Percentiles rank a stretch among this genome's conserved stretches.
Conservation (phyloP, 2,797 vertebrate genomes). For the Pelochelys cantorii region DNA sequence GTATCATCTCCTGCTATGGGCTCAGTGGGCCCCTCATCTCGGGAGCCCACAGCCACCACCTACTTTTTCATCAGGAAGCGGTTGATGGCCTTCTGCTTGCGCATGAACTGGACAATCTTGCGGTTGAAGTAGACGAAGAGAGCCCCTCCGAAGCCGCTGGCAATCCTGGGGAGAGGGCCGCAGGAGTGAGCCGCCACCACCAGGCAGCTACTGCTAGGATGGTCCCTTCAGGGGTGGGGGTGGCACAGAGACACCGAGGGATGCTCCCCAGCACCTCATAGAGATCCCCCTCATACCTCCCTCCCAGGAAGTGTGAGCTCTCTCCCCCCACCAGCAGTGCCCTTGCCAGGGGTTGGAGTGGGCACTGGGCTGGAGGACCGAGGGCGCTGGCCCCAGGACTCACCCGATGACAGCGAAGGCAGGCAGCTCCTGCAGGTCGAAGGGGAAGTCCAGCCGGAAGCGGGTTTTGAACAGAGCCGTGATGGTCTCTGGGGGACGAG, state of each 20-base stretch:
- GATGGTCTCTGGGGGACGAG: conserved; percentile 89
- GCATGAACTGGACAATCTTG: conserved; percentile 96
- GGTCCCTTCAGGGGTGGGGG: neutral
- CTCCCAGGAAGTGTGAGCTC: no score
- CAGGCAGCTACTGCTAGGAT: no score
- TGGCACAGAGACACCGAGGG: neutral
- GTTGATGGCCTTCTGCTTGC: conserved; percentile 97
- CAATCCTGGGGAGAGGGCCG: conserved; percentile 84
- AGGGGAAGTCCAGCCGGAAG: conserved; percentile 95
- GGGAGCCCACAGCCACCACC: conserved; percentile 34
- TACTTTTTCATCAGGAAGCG: conserved; percentile 99
- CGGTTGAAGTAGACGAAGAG: conserved; percentile 96
- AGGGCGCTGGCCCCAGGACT: conserved; percentile 17
- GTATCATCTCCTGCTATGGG: neutral
- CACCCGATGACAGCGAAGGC: conserved; percentile 97
- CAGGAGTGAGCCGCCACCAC: neutral
- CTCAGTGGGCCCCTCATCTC: neutral
- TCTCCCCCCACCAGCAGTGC: neutral
- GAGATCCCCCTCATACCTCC: neutral
- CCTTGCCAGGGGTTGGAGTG: neutral
- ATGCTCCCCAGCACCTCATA: rapidly evolving
- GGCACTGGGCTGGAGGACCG: rapidly evolving
- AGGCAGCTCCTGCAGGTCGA: conserved; percentile 96
- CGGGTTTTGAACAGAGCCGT: conserved; percentile 97
- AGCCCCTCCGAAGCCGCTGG: conserved; percentile 94